Evolutionary conservation across 2,888 invertebrate genomes (phyloP).

Genomic region (Polydrusus pterygomalis): DNA sequence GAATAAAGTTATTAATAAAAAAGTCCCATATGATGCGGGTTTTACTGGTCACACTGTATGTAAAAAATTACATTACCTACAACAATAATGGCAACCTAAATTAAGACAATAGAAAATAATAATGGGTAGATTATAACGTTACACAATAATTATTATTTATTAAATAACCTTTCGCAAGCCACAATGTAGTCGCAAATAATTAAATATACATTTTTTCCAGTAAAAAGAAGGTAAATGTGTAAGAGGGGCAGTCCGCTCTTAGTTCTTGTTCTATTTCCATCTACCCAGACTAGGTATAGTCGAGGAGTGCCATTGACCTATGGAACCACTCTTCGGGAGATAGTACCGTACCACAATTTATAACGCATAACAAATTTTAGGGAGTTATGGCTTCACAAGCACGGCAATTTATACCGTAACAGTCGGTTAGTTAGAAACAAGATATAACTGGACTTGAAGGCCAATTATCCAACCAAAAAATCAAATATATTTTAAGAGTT

Average conservation of each 20-base stretch:
- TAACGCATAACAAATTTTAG: slow-evolving; percentile 30
- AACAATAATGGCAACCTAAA: neutral
- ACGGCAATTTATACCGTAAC: slow-evolving; percentile 8
- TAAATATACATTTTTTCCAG: slow-evolving; percentile 12
- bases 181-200: neutral
- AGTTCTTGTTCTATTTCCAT: slow-evolving; percentile 47
- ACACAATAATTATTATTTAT: neutral
- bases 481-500: no score
- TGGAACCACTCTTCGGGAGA: slow-evolving; percentile 38
- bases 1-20: no score
- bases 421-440: neutral
- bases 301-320: slow-evolving; percentile 47
- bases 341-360: slow-evolving; percentile 44
- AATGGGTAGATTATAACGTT: neutral
- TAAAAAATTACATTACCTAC: no score
- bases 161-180: neutral
- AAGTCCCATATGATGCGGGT: no score
- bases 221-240: slow-evolving; percentile 13
- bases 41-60: no score
- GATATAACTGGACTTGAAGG: neutral
- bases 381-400: neutral
- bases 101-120: neutral
- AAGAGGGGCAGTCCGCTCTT: slow-evolving; percentile 17
- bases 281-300: slow-evolving; percentile 11
- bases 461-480: no score